A percentile compares a stretch with the other conserved stretches of the same genome.
These are phyloP conservation scores for Lepidonotus clava DNA, from an alignment of 2,888 invertebrate species.

Conservation along the genomic window DNA sequence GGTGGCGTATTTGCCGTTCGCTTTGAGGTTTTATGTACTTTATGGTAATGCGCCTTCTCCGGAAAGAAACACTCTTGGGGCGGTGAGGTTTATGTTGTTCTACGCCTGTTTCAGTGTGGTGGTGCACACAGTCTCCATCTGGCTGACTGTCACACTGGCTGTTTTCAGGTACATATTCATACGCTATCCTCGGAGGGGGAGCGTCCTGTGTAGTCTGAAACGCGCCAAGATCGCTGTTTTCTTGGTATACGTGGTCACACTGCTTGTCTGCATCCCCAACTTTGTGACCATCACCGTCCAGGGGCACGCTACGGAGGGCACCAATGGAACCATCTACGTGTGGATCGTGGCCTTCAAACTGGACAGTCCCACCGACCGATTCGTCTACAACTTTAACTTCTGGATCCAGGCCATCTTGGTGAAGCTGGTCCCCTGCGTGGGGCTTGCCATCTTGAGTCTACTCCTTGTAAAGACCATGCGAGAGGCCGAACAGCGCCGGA, in stretches of 20 bases:
- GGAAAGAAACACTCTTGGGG: constrained; percentile 74
- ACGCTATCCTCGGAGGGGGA: constrained; percentile 87
- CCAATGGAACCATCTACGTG: constrained; percentile 61
- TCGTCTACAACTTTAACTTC: constrained; percentile 86
- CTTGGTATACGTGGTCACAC: constrained; percentile 80
- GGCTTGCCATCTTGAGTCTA: constrained; percentile 86
- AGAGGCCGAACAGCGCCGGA: constrained; percentile 76
- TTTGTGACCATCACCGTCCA: constrained; percentile 79
- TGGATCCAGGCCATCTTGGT: constrained; percentile 96
- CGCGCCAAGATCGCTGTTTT: constrained; percentile 91
- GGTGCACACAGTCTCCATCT: constrained; percentile 94
- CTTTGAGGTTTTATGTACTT: constrained; percentile 84
- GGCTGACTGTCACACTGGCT: constrained; percentile 94
- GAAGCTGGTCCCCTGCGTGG: constrained; percentile 93
- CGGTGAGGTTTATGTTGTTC: constrained; percentile 83
- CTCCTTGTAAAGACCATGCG: constrained; percentile 80
- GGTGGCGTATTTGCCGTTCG: constrained; percentile 93
- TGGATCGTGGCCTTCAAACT: constrained; percentile 82
- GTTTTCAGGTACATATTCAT: constrained; percentile 90
- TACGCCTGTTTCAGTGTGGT: constrained; percentile 94
- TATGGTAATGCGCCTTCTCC: constrained; percentile 68
- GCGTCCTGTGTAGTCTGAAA: constrained; percentile 90
- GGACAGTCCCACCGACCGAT: constrained; percentile 69
- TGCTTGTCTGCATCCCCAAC: constrained; percentile 78
- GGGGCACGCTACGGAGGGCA: neutral